Conservation (phyloP, 1,140 invertebrate genomes). For the Probaryconus sp. region DNA sequence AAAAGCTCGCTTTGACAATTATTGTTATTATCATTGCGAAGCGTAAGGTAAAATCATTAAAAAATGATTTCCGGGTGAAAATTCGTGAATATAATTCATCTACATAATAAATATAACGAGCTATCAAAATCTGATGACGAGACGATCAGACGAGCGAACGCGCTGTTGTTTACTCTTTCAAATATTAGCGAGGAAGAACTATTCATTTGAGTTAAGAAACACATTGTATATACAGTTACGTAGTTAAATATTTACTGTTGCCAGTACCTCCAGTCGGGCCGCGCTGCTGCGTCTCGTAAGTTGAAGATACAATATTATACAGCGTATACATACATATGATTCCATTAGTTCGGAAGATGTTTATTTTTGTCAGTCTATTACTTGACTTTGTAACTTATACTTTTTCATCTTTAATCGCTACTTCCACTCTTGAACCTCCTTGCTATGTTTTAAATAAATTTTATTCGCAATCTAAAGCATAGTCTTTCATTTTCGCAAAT, state of each 20-base stretch:
- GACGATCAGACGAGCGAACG: conserved; percentile 6
- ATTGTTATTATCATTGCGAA: too few relatives aligned
- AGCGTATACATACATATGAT: conserved; percentile 28
- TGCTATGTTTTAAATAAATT: neutral
- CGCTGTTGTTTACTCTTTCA: conserved; percentile 34
- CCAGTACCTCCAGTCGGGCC: conserved; percentile 15
- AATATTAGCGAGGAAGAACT: conserved; percentile 50
- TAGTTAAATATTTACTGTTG: conserved; percentile 52
- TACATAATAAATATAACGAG: conserved; percentile 9
- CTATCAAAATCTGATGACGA: conserved; percentile 30
- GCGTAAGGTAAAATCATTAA: too few relatives aligned
- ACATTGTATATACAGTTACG: conserved; percentile 53
- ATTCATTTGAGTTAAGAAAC: conserved; percentile 53
- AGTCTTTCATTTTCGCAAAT: too few relatives aligned
- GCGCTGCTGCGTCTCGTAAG: conserved; percentile 15
- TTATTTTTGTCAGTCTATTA: conserved; percentile 32
- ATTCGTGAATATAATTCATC: neutral
- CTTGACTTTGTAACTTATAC: conserved; percentile 18
- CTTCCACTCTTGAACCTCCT: too few relatives aligned
- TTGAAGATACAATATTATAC: conserved; percentile 49
- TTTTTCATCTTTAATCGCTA: conserved; percentile 9
- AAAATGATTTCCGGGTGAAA: too few relatives aligned
- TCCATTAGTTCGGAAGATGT: conserved; percentile 32
- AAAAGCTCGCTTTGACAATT: too few relatives aligned
- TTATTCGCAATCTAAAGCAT: too few relatives aligned